Evolutionary conservation across 2,888 invertebrate species (phyloP), one percentile per base, ranked within the genome.

Genomic region (Acanthococcus lagerstroemiae): DNA sequence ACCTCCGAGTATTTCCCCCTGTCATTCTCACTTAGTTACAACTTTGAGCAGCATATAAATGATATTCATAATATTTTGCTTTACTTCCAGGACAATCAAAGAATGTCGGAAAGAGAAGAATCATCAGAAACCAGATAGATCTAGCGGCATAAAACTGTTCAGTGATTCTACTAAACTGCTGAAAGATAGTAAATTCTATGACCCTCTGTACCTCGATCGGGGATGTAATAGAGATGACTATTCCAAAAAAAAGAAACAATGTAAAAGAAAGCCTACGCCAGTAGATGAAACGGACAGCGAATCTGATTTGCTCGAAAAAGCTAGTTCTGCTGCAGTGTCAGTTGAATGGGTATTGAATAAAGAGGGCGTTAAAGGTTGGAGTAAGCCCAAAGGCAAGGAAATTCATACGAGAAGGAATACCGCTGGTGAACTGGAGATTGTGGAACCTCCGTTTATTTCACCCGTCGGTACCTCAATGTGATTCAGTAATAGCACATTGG

Each of bases 311-410:
- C 24, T 19, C 7, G 50, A 57, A 4, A 57, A 57, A 22, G 27
- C 30, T 30, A 17, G 48, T 26, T 48, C 30, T 24, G 66, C 24
- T 37, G 56, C 66, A 15, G 66, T 66, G 9, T 50, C 66, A 1
- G 50, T 57, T 1, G 56, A 56, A 50, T 66, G 66, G 66, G 21
- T 66, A 19, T 17, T 66, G 9, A 45, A 56, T 45, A 57, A 48
- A 30, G 27, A 57, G n/a, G 50, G 57, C 3, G 48, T 57, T 15
- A 19, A 30, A 30, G 55, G 44, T 46, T 66, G 66, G 66, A 24
- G 56, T 22, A 46, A 56, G 57, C 55, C 56, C 15, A 66, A 50
- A 30, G 56, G 56, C 21, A 19, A 56, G 21, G 50, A 26, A 22
- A 30, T 56, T 25, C 30, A 15, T n/a, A 12, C 24, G 7, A 56